These are phyloP conservation scores for Platysternon megacephalum DNA, from an alignment of 2,113 vertebrate genomes.

Conservation along the genomic window DNA sequence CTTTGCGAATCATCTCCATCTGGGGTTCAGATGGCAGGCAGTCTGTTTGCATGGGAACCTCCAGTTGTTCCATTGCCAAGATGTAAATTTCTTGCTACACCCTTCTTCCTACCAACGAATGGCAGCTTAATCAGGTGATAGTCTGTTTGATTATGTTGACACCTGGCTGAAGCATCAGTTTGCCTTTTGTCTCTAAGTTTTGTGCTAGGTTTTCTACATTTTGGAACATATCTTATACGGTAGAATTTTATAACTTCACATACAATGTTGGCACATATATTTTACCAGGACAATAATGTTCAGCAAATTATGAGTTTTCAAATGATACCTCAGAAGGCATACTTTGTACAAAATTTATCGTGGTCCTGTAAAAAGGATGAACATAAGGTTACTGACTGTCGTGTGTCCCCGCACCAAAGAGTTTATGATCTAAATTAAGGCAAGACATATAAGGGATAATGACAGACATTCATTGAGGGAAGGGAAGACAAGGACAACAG, in stretches of 20 bases:
- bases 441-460: conserved; percentile 42
- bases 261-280: background rate
- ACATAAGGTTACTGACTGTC: background rate
- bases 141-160: background rate
- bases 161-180: background rate
- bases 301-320: background rate
- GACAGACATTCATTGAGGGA: conserved; percentile 34
- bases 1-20: background rate
- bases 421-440: conserved; percentile 2
- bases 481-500: conserved; percentile 59
- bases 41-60: background rate
- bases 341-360: background rate
- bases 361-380: background rate
- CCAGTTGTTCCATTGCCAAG: background rate
- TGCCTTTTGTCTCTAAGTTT: background rate
- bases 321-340: background rate
- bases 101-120: background rate
- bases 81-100: background rate
- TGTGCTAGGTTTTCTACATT: background rate
- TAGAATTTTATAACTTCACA: background rate
- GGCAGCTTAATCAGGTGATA: background rate
- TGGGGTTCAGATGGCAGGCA: background rate
- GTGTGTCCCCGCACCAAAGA: background rate
- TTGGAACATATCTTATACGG: background rate
- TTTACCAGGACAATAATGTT: background rate